Evolutionary conservation across 2,113 vertebrate genomes (phyloP).

Genomic region (Catharus fuscescens): DNA sequence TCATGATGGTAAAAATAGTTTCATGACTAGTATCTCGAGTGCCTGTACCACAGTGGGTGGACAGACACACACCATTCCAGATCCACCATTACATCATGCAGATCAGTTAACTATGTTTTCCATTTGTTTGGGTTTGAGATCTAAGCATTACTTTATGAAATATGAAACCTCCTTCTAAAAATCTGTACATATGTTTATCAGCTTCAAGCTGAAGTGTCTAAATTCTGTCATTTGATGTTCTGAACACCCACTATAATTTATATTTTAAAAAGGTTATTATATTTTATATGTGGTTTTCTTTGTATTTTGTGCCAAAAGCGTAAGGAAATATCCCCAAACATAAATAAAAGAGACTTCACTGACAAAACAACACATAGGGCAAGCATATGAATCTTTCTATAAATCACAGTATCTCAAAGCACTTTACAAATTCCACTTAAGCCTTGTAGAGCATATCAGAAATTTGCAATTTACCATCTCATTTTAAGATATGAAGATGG

Average conservation of each 20-base stretch:
- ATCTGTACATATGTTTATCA: conserved; percentile 21
- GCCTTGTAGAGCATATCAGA: background rate
- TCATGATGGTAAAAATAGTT: conserved; percentile 43
- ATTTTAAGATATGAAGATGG: background rate
- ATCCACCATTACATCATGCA: background rate
- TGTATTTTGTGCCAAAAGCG: background rate
- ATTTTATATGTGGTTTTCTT: background rate
- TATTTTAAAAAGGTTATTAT: conserved; percentile 6
- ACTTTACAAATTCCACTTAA: background rate
- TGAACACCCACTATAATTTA: background rate
- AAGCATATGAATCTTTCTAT: background rate
- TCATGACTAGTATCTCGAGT: conserved; percentile 39
- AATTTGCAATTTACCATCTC: background rate
- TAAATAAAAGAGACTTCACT: background rate
- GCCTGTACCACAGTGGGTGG: conserved; percentile 49
- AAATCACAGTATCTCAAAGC: background rate
- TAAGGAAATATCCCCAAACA: background rate
- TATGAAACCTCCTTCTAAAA: conserved; percentile 29
- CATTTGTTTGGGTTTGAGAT: conserved; percentile 46
- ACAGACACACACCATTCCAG: conserved; percentile 31
- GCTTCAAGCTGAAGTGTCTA: background rate
- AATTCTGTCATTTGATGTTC: conserved; percentile 25
- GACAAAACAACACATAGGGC: background rate
- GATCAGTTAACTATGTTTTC: conserved; percentile 7
- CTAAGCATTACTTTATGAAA: background rate